Conservation (phyloP, 2,113 vertebrate genomes). For the Nesogale talazaci region DNA sequence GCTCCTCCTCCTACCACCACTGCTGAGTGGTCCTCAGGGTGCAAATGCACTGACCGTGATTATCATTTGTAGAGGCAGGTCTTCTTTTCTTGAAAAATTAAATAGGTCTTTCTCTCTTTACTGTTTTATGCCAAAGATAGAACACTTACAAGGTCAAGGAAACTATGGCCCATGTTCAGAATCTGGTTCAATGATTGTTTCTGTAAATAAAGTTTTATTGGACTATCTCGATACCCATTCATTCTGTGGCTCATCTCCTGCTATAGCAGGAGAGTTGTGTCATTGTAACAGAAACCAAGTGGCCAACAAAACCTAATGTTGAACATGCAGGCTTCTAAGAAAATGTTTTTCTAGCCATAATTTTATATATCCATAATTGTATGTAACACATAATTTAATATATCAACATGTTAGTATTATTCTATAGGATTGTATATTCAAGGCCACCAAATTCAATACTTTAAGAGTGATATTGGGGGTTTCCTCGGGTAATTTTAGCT, state of each 20-base stretch:
- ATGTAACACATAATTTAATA: neutral
- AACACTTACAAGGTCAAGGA: neutral
- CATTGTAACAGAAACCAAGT: neutral
- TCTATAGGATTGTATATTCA: neutral
- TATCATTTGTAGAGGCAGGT: neutral
- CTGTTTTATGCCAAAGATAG: neutral
- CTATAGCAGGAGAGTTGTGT: neutral
- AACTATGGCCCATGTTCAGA: neutral
- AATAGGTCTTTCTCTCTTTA: neutral
- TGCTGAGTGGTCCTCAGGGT: neutral
- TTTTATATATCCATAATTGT: no score
- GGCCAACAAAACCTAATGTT: neutral
- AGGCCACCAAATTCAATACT: neutral
- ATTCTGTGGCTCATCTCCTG: neutral
- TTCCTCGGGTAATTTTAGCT: neutral
- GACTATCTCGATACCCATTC: neutral
- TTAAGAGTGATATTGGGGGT: neutral
- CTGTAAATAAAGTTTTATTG: conserved; percentile 3
- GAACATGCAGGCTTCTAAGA: neutral
- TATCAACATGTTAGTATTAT: neutral
- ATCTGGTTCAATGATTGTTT: neutral
- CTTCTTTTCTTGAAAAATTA: neutral
- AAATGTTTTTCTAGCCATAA: neutral
- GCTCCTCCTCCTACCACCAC: neutral
- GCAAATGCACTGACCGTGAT: neutral